Percentiles rank a stretch among this genome's conserved stretches.
Evolutionary conservation across 2,888 invertebrate species (phyloP).

Genomic region (Rhorus exstirpatorius): DNA sequence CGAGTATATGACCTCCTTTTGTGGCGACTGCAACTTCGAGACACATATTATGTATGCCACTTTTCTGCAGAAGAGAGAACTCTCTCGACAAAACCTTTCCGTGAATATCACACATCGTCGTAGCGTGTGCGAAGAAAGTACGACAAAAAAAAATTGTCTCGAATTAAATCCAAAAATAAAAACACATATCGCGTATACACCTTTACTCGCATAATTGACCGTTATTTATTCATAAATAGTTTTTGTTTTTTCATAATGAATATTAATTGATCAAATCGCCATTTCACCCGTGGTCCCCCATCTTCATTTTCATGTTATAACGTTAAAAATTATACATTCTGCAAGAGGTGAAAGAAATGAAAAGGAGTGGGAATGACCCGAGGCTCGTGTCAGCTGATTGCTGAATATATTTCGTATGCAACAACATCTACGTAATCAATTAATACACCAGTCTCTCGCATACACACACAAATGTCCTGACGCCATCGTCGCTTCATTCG

Average conservation of each 20-base stretch:
- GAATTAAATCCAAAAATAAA: background rate
- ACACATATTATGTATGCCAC: constrained; percentile 5
- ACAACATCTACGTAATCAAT: constrained; percentile 46
- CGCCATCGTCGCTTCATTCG: constrained; percentile 25
- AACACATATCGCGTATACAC: background rate
- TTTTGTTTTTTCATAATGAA: background rate
- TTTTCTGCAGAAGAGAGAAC: constrained; percentile 49
- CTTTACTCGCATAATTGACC: too few relatives aligned
- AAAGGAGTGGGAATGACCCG: background rate
- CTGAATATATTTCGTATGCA: constrained; percentile 32
- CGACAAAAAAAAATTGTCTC: background rate
- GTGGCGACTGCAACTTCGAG: constrained; percentile 28
- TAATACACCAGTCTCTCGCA: constrained; percentile 36
- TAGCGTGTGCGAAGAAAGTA: constrained; percentile 4
- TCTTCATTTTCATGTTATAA: background rate
- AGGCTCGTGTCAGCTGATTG: constrained; percentile 37
- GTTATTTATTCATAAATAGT: too few relatives aligned
- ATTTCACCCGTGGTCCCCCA: too few relatives aligned
- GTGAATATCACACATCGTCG: constrained; percentile 18
- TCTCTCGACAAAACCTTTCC: constrained; percentile 52
- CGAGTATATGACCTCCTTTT: constrained; percentile 60
- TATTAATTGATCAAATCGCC: background rate
- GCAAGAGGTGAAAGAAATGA: background rate
- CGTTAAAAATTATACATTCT: background rate
- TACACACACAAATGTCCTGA: constrained; percentile 1